Evolutionary conservation across 2,888 invertebrate species (phyloP).

Genomic region (Chouioia cunea): DNA sequence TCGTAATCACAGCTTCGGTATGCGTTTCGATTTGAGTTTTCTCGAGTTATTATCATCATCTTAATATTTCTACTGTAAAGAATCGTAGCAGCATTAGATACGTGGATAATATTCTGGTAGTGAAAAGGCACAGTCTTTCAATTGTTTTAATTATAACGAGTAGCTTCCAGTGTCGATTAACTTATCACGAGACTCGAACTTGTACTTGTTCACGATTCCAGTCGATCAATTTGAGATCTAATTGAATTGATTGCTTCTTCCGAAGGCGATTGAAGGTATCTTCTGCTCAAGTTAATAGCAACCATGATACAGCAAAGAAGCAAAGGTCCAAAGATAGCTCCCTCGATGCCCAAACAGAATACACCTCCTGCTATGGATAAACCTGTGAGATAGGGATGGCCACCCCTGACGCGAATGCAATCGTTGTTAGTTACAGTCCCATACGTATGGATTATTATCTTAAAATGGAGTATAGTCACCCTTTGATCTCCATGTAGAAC

Average conservation of each 20-base stretch:
- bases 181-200: not conserved
- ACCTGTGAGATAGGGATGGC: conserved; percentile 97
- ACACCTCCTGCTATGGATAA: conserved; percentile 98
- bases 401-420: conserved; percentile 74
- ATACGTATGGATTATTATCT: too few species aligned
- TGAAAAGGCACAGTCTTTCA: conserved; percentile 32
- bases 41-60: not conserved
- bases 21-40: conserved; percentile 35
- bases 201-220: conserved; percentile 40
- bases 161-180: too few species aligned
- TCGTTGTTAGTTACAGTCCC: too few species aligned
- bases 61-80: too few species aligned
- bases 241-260: conserved; percentile 70
- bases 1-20: conserved; percentile 42
- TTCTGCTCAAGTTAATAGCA: conserved; percentile 80
- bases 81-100: too few species aligned
- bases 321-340: conserved; percentile 96
- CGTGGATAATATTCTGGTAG: conserved; percentile 6
- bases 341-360: conserved; percentile 96
- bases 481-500: conserved; percentile 97
- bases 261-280: conserved; percentile 70
- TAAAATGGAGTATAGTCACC: conserved; percentile 71
- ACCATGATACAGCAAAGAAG: conserved; percentile 95
- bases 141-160: not conserved
- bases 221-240: conserved; percentile 56